Percentiles rank a stretch among this genome's conserved stretches.
These are phyloP conservation scores for Drosophila kikkawai DNA, from an alignment of 1,140 invertebrate species.

Conservation along the genomic window DNA sequence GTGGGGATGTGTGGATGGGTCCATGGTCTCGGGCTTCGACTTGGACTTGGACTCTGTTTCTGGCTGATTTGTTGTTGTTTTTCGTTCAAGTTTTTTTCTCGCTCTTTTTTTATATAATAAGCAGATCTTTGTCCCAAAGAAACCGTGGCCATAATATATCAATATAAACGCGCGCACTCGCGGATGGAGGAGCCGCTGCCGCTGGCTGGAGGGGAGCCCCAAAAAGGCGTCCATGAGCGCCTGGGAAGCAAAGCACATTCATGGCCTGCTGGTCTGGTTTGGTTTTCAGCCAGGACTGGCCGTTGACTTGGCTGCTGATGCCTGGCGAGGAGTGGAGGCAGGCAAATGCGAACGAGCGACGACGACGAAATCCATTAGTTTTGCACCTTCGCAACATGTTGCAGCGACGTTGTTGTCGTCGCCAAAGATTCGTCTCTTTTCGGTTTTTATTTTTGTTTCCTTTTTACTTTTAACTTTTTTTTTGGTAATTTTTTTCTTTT, in stretches of 20 bases:
- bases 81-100: constrained; percentile 58
- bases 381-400: constrained; percentile 83
- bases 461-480: constrained; percentile 5
- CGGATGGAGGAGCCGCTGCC: constrained; percentile 16
- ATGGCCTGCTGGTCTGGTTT: constrained; percentile 48
- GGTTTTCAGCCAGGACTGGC: constrained; percentile 55
- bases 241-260: constrained; percentile 82
- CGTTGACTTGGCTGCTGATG: constrained; percentile 58
- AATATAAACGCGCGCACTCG: constrained; percentile 77
- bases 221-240: constrained; percentile 62
- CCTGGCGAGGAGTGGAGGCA: constrained; percentile 20
- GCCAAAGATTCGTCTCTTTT: constrained; percentile 53
- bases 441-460: constrained; percentile 19
- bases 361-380: constrained; percentile 83
- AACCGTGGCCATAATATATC: constrained; percentile 84
- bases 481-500: constrained; percentile 43
- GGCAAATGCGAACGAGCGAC: constrained; percentile 62
- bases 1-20: constrained; percentile 60
- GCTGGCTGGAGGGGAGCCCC: neutral
- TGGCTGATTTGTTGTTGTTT: constrained; percentile 70
- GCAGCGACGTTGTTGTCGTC: constrained; percentile 61
- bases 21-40: constrained; percentile 43
- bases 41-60: constrained; percentile 55
- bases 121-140: constrained; percentile 85
- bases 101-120: constrained; percentile 82